A percentile compares a stretch with the other conserved stretches of the same genome.
Conservation (phyloP, 2,113 vertebrate genomes). For the Egretta garzetta region DNA sequence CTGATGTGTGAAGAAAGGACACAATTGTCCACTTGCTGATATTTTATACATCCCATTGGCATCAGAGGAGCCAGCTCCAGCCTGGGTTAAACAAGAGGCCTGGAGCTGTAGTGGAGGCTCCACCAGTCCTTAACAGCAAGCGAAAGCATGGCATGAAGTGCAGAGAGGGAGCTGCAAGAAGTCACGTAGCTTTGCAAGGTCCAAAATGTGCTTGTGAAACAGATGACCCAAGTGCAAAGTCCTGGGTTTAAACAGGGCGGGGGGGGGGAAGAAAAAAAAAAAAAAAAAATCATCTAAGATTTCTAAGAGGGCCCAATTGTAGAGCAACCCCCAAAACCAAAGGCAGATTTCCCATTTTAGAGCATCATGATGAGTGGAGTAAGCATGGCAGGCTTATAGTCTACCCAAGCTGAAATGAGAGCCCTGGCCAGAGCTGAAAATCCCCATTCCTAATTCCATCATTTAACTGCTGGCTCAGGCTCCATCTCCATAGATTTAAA, state of each 20-base stretch:
- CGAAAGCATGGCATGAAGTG: not conserved
- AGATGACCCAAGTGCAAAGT: not conserved
- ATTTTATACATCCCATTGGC: not conserved
- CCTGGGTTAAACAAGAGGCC: not conserved
- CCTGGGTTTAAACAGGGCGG: not conserved
- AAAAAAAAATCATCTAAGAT: not conserved
- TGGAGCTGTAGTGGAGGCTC: not conserved
- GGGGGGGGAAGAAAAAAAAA: too few species aligned
- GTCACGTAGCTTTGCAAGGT: not conserved
- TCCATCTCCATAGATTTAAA: conserved; percentile 2
- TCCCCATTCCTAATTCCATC: not conserved
- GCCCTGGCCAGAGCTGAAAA: not conserved
- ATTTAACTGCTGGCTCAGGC: not conserved
- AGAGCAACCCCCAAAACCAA: not conserved
- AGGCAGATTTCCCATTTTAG: not conserved
- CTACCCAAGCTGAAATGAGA: not conserved
- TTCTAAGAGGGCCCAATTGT: not conserved
- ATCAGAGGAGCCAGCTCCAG: not conserved
- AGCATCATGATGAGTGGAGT: not conserved
- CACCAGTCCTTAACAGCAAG: not conserved
- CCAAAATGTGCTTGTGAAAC: not conserved
- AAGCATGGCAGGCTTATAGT: not conserved
- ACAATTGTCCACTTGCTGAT: not conserved
- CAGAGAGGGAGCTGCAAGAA: not conserved
- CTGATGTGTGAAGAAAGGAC: not conserved